Conservation (phyloP, 2,797 vertebrate genomes). For the Anguilla marmorata region DNA sequence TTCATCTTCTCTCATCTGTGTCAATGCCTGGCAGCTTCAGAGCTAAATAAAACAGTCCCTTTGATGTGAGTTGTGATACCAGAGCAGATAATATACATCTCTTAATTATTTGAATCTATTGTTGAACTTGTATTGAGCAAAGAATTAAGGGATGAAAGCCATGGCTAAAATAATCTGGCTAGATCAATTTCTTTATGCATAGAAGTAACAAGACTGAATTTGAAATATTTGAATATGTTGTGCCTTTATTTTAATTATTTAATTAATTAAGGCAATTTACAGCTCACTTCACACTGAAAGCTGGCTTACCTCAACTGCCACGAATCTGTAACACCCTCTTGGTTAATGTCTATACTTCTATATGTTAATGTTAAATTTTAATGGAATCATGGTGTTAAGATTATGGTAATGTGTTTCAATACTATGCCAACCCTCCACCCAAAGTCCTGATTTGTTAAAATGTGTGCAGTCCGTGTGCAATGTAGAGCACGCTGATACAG, state of each 20-base stretch:
- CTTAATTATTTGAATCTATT: constrained; percentile 36
- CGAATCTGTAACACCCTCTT: not conserved
- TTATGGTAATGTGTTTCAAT: not conserved
- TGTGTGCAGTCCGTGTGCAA: not conserved
- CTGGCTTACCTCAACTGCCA: not conserved
- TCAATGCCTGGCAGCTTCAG: not conserved
- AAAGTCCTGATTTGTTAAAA: not conserved
- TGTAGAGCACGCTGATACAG: constrained; percentile 30
- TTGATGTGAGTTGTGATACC: not conserved
- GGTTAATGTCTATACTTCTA: not conserved
- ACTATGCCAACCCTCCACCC: not conserved
- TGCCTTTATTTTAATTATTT: not conserved
- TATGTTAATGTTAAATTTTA: not conserved
- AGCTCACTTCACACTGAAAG: not conserved
- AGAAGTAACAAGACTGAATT: not conserved
- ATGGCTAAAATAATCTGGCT: constrained; percentile 31
- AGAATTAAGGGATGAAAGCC: constrained; percentile 20
- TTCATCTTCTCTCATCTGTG: not conserved
- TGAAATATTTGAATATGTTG: not conserved
- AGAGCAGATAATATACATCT: not conserved
- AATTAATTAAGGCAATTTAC: too few relatives aligned
- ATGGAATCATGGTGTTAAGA: not conserved
- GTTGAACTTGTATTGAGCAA: constrained; percentile 37
- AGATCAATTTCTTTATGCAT: not conserved
- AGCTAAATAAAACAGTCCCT: not conserved